Percentiles rank a stretch among this genome's conserved stretches.
phyloP scores from a whole-genome alignment of 2,797 vertebrate genomes.

The Manis pentadactyla region DNA sequence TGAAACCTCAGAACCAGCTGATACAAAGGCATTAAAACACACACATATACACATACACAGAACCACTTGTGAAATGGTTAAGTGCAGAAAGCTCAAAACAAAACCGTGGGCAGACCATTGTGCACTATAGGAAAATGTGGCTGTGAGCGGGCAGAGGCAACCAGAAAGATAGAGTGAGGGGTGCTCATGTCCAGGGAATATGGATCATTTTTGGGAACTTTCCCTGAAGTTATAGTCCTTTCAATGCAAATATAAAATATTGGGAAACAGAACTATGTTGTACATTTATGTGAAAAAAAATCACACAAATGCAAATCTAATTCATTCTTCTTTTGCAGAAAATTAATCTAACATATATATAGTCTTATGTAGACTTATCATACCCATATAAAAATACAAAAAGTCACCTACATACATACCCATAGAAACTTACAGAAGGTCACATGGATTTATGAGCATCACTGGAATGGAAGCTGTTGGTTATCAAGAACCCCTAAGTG shows the following conservation, averaged over 20 bases:
- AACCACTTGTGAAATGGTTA: neutral
- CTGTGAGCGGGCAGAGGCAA: neutral
- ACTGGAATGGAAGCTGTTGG: neutral
- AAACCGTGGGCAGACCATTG: neutral
- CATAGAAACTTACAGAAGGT: neutral
- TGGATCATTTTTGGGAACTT: neutral
- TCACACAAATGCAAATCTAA: neutral
- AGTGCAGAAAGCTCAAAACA: neutral
- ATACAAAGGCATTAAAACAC: neutral
- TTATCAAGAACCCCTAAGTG: neutral
- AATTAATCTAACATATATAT: neutral
- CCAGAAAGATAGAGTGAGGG: neutral
- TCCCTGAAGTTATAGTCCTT: neutral
- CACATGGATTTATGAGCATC: neutral
- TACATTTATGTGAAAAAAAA: neutral
- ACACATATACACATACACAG: neutral
- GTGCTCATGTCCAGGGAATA: neutral
- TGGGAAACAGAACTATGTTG: neutral
- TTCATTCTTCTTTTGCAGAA: conserved; percentile 5
- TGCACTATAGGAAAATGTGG: neutral
- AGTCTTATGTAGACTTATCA: neutral
- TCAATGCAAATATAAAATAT: neutral
- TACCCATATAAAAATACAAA: neutral
- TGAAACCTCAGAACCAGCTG: neutral
- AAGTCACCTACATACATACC: neutral